phyloP scores from a whole-genome alignment of 2,113 vertebrate genomes.

The human (Homo sapiens) region DNA sequence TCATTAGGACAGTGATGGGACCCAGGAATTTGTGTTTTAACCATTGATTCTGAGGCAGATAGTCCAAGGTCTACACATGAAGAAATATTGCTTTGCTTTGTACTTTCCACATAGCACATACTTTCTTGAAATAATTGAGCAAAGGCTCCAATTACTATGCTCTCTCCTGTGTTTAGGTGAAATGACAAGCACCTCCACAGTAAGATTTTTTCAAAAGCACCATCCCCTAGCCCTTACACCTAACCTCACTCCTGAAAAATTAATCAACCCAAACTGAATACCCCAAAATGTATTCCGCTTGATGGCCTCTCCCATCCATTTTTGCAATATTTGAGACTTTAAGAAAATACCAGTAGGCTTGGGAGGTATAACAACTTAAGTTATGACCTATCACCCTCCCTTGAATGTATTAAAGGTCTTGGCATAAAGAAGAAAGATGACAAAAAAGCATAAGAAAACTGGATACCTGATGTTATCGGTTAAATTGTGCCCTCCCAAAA shows the following conservation, averaged over 20 bases:
- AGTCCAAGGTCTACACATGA: not conserved
- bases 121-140: not conserved
- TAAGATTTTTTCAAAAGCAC: not conserved
- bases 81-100: not conserved
- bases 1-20: too few relatives aligned
- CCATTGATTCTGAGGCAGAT: not conserved
- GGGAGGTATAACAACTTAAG: not conserved
- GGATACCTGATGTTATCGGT: not conserved
- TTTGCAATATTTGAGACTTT: slow-evolving; percentile 11
- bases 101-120: slow-evolving; percentile 15
- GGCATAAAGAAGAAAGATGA: not conserved
- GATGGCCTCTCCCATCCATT: not conserved
- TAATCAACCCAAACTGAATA: not conserved
- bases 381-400: not conserved
- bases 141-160: not conserved
- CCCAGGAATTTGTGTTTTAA: not conserved
- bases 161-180: not conserved
- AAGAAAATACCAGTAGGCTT: not conserved
- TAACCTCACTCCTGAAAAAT: not conserved
- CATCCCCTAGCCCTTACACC: not conserved
- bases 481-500: not conserved
- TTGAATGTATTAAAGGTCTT: not conserved
- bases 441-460: not conserved
- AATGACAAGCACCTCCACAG: not conserved
- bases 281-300: not conserved